A percentile compares a stretch with the other conserved stretches of the same genome.
Evolutionary conservation across 2,113 vertebrate genomes (phyloP).

Genomic region (Vidua macroura): DNA sequence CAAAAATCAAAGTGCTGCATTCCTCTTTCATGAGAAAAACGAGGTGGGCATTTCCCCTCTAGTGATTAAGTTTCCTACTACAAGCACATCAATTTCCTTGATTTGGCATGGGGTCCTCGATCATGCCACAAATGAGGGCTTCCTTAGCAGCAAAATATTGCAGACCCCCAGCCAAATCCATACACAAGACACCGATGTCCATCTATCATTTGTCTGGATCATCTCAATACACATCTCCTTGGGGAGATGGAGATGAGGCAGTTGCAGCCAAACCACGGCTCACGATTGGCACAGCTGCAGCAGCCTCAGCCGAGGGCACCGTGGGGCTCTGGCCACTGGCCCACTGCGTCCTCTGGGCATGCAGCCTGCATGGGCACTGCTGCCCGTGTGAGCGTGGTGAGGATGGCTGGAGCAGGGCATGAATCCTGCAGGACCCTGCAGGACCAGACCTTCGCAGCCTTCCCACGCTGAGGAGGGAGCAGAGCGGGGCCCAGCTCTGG

Average conservation of each 20-base stretch:
- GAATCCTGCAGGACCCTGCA: fast-evolving
- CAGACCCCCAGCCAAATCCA: constrained; percentile 12
- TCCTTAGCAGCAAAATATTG: constrained; percentile 40
- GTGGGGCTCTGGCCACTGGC: fast-evolving
- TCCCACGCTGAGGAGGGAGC: fast-evolving
- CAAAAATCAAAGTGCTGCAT: constrained; percentile 50
- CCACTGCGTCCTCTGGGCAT: fast-evolving
- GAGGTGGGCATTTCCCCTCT: constrained; percentile 55
- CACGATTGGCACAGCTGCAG: background rate
- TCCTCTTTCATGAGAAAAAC: constrained; percentile 60
- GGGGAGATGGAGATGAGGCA: background rate
- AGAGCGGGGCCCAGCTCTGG: fast-evolving
- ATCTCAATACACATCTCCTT: constrained; percentile 4
- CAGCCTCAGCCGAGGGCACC: background rate
- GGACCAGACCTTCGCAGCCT: fast-evolving
- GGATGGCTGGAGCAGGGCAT: fast-evolving
- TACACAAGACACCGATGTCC: background rate
- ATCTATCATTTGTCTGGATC: constrained; percentile 50
- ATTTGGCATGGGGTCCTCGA: constrained; percentile 47
- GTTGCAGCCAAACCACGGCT: background rate
- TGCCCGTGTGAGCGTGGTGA: fast-evolving
- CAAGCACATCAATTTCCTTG: constrained; percentile 37
- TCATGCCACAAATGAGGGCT: constrained; percentile 49
- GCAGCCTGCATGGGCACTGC: fast-evolving
- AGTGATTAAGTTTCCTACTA: constrained; percentile 46